Conservation (phyloP, 53 echinoderm and acorn worm species). For the Hippasteria phrygiana region DNA sequence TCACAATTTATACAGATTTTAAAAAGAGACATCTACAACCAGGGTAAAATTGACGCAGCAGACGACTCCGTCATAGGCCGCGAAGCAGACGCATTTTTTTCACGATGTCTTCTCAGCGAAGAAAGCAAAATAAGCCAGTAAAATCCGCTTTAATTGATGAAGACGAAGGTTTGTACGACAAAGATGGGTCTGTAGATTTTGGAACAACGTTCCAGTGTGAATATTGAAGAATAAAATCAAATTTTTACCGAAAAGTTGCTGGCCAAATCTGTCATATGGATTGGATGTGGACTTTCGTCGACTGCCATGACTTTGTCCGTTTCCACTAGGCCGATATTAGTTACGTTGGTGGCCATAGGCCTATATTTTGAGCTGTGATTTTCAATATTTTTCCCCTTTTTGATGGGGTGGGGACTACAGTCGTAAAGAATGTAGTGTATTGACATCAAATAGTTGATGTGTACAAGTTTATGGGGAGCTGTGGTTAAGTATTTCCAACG, state of each 20-base stretch:
- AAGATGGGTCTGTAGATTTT: neutral
- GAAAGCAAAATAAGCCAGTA: conserved; percentile 93
- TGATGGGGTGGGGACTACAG: no score
- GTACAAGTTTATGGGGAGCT: no score
- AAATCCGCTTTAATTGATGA: conserved; percentile 71
- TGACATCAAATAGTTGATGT: no score
- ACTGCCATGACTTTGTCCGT: no score
- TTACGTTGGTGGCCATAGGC: no score
- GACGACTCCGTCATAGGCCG: conserved; percentile 82
- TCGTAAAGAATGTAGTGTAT: no score
- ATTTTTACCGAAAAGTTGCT: neutral
- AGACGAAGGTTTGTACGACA: conserved; percentile 72
- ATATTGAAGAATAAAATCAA: neutral
- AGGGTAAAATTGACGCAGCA: conserved; percentile 76
- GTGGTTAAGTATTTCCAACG: no score
- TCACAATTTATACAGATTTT: neutral
- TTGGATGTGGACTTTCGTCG: no score
- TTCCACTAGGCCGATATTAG: no score
- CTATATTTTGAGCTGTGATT: no score
- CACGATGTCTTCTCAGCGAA: conserved; percentile 89
- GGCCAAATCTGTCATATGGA: no score
- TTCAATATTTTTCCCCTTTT: no score
- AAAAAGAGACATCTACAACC: neutral
- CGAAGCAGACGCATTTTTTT: conserved; percentile 79
- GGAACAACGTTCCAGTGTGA: neutral